Base-by-base conservation (phyloP, 2,888 invertebrate species). In the Spodoptera littoralis region DNA sequence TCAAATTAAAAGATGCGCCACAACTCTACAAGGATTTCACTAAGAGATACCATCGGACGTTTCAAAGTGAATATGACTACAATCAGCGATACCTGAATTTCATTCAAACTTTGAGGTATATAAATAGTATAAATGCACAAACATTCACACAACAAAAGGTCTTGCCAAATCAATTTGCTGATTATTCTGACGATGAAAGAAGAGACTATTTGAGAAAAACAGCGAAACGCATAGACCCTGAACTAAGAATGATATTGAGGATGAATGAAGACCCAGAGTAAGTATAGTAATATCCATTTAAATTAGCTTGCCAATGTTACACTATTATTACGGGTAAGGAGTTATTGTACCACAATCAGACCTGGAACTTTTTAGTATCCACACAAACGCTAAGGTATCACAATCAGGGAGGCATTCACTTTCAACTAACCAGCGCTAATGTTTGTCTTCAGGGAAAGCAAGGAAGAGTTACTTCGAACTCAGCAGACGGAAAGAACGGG, bases 81-180 rank as follows among this genome's bases (percentile, higher is more conserved):
- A 60, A 80, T 18, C 61, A 73, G 3, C 84, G 87, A 61, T 91
- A 84, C 58, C 47, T 68, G 2, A 84, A 83, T 64, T 92, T 91
- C 68, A 56, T 91, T 58, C 49, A 78, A 48, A 90, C 91, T 36
- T 70, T 92, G 44, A 80, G 73, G 45, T 78, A 60, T 41, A 81
- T 92, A 57, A 92, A 92, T 66, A 43, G 51, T 12, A 85, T 87
- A 24, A 92, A 92, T 76, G 66, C 82, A 0, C 51, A 70, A 24
- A 48, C 79, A 2, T 68, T 73, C 4, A 61, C 72, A 2, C 56
- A 68, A 4, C 89, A 87, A 44, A 77, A 77, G 79, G 85, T 92
- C 43, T 73, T 70, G 2, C 82, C 82, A 0, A 88, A 91, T 81
- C 70, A 84, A 50, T 83, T 81, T 52, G 91, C 90, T 1, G 92